Percentiles rank a stretch among this genome's conserved stretches.
These are phyloP conservation scores for Pterophyllum scalare DNA, from an alignment of 2,113 vertebrate species.

Conservation along the genomic window DNA sequence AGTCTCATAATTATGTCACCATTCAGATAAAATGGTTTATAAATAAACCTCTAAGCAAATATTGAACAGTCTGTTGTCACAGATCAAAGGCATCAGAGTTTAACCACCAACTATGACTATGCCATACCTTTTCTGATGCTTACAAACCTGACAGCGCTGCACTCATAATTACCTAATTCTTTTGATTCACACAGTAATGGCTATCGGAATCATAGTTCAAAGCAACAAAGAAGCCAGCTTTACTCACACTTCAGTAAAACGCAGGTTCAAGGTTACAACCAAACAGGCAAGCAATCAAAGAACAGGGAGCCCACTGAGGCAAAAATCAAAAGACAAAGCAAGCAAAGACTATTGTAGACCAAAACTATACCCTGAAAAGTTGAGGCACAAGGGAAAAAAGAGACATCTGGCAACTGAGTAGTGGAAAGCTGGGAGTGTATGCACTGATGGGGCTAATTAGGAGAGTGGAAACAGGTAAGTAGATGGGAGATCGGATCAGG, in stretches of 20 bases:
- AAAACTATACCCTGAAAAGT: neutral
- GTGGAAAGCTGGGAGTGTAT: neutral
- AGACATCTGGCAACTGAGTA: neutral
- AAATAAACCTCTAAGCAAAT: constrained; percentile 11
- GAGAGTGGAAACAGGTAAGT: neutral
- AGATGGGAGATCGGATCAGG: neutral
- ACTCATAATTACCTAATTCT: neutral
- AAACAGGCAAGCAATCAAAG: neutral
- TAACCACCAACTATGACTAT: neutral
- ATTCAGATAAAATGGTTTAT: neutral
- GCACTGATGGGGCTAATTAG: neutral
- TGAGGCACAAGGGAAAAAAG: neutral
- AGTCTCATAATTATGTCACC: neutral
- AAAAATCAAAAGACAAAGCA: neutral
- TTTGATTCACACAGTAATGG: neutral
- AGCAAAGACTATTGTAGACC: neutral
- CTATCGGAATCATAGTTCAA: neutral
- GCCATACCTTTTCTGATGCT: neutral
- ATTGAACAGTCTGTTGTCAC: neutral
- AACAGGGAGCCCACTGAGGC: neutral
- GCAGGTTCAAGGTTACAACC: neutral
- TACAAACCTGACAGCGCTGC: neutral
- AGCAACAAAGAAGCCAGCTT: constrained; percentile 2
- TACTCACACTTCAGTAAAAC: neutral
- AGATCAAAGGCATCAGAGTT: neutral